A percentile compares a stretch with the other conserved stretches of the same genome.
These are phyloP conservation scores for Rhea americana DNA, from an alignment of 2,113 vertebrate species.

Conservation along the genomic window DNA sequence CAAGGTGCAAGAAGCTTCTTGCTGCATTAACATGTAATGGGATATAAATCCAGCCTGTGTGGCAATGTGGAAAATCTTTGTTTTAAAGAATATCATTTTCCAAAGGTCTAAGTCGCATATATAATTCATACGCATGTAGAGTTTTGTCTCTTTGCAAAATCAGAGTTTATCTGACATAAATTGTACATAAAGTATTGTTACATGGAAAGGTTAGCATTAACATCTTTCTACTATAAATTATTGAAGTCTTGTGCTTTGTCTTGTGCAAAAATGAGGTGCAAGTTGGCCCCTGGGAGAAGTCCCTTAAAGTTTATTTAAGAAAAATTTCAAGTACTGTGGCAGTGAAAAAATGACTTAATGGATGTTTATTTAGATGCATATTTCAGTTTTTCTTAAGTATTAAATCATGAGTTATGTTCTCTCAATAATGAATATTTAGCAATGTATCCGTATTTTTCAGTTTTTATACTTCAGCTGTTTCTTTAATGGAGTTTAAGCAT, in stretches of 20 bases:
- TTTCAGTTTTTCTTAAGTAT: not conserved
- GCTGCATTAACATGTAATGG: not conserved
- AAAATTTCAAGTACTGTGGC: not conserved
- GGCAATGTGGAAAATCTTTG: not conserved
- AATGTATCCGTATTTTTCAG: not conserved
- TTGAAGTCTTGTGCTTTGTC: not conserved
- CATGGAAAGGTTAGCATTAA: not conserved
- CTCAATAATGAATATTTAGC: not conserved
- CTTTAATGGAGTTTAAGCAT: not conserved
- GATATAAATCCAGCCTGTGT: not conserved
- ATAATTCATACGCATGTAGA: not conserved
- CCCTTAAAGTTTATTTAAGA: not conserved
- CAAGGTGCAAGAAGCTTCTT: not conserved
- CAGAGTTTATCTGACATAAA: not conserved
- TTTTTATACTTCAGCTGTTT: not conserved
- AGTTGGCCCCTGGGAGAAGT: not conserved
- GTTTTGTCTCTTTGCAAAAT: not conserved
- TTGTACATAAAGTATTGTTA: not conserved
- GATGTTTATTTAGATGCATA: not conserved
- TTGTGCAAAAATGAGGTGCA: rapidly evolving
- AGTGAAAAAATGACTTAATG: not conserved
- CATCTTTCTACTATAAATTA: not conserved
- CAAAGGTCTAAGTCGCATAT: not conserved
- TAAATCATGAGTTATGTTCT: rapidly evolving
- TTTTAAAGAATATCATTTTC: not conserved